A percentile compares a stretch with the other conserved stretches of the same genome.
These are phyloP conservation scores for Scomberomorus guttatus DNA, from an alignment of 2,797 vertebrate species.

Conservation along the genomic window DNA sequence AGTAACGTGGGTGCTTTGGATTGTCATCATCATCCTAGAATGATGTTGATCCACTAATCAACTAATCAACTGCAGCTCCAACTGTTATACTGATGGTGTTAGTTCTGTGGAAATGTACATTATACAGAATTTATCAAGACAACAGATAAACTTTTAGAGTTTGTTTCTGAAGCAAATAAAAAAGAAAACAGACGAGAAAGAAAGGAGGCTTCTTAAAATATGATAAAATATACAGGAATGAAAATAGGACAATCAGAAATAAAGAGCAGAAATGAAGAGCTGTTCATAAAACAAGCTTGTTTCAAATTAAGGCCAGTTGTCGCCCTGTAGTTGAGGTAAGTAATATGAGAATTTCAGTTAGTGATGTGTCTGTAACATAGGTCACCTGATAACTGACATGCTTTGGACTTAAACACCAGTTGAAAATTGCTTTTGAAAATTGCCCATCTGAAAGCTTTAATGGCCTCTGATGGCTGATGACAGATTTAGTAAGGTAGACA, in stretches of 20 bases:
- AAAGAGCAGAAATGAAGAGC: not conserved
- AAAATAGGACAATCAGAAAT: not conserved
- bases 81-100: not conserved
- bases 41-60: too few species aligned
- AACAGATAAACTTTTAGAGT: not conserved
- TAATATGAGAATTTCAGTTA: not conserved
- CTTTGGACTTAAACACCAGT: not conserved
- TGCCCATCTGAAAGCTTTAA: conserved; percentile 23
- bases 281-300: not conserved
- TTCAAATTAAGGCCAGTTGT: not conserved
- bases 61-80: too few species aligned
- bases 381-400: not conserved
- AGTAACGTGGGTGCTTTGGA: too few species aligned
- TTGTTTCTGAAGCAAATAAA: not conserved
- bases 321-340: not conserved
- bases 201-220: not conserved
- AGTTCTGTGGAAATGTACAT: not conserved
- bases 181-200: not conserved
- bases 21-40: too few species aligned
- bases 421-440: conserved; percentile 34
- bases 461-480: conserved; percentile 34
- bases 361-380: not conserved
- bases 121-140: not conserved
- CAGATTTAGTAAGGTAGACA: conserved; percentile 29
- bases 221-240: too few species aligned